Evolutionary conservation across 1,140 invertebrate genomes (phyloP).

Genomic region (Liolophura sinensis): DNA sequence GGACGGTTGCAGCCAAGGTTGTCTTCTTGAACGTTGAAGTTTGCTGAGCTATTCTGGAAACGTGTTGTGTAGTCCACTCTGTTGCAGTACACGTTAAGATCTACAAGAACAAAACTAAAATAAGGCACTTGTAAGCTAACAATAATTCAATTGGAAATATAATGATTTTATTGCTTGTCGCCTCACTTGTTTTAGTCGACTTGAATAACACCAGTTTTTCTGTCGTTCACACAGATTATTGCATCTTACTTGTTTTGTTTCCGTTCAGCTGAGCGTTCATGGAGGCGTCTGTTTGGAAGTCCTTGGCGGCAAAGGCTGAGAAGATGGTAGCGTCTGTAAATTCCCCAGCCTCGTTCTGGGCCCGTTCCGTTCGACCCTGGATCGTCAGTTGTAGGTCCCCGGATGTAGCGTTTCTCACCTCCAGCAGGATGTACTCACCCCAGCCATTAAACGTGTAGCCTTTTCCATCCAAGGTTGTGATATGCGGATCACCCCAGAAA

Average conservation of each 20-base stretch:
- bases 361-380: conserved; percentile 1
- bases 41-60: no score
- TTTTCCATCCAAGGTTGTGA: conserved; percentile 86
- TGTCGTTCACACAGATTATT: no score
- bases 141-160: no score
- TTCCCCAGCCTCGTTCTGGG: not conserved
- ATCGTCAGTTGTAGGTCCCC: conserved; percentile 1
- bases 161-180: no score
- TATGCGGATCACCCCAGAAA: conserved; percentile 85
- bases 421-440: conserved; percentile 86
- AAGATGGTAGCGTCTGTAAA: conserved; percentile 1
- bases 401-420: conserved; percentile 1
- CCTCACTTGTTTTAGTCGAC: no score
- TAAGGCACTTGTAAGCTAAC: no score
- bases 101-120: no score
- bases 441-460: conserved; percentile 94
- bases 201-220: no score
- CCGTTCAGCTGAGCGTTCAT: conserved; percentile 15
- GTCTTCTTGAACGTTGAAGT: no score
- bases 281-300: not conserved
- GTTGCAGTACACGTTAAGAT: no score
- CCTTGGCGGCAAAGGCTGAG: not conserved
- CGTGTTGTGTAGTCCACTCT: no score
- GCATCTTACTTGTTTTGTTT: conserved; percentile 14
- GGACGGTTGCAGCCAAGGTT: no score